These are phyloP conservation scores for Rotaria sp. DNA, from an alignment of 2,888 invertebrate genomes.

Conservation along the genomic window DNA sequence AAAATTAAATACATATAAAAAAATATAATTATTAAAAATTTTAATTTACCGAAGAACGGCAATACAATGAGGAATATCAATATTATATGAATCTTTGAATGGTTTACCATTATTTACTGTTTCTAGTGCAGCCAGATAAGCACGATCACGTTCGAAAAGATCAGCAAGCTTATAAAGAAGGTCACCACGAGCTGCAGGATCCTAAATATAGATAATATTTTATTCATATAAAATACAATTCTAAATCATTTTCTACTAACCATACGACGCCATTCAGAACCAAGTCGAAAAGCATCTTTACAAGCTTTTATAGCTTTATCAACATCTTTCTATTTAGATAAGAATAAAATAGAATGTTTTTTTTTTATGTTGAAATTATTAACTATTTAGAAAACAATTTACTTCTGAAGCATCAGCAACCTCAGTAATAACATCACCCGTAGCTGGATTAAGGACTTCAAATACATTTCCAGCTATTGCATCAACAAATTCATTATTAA, in stretches of 20 bases:
- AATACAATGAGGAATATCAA: neutral
- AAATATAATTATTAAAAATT: neutral
- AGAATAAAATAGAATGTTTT: conserved; percentile 25
- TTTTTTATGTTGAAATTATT: conserved; percentile 43
- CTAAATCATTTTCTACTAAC: conserved; percentile 65
- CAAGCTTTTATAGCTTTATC: conserved; percentile 50
- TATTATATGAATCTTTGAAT: neutral
- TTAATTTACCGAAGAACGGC: neutral
- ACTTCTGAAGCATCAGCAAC: conserved; percentile 69
- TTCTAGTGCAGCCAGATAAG: conserved; percentile 75
- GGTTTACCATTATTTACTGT: conserved; percentile 91
- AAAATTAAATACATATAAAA: conserved; percentile 56
- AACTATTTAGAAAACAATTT: conserved; percentile 6
- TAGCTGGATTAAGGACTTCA: conserved; percentile 45
- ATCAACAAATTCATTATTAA: conserved; percentile 46
- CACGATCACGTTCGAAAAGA: conserved; percentile 71
- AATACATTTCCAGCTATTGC: conserved; percentile 44
- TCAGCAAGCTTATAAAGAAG: conserved; percentile 73
- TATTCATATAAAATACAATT: conserved; percentile 36
- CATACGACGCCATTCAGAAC: conserved; percentile 62
- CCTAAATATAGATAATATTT: conserved; percentile 49
- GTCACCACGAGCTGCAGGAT: conserved; percentile 73
- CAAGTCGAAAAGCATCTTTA: conserved; percentile 47
- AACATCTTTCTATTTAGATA: conserved; percentile 57
- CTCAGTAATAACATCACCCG: conserved; percentile 67